A percentile compares a stretch with the other conserved stretches of the same genome.
Evolutionary conservation across 2,888 invertebrate genomes (phyloP).

Genomic region (Stenodera caucasica): DNA sequence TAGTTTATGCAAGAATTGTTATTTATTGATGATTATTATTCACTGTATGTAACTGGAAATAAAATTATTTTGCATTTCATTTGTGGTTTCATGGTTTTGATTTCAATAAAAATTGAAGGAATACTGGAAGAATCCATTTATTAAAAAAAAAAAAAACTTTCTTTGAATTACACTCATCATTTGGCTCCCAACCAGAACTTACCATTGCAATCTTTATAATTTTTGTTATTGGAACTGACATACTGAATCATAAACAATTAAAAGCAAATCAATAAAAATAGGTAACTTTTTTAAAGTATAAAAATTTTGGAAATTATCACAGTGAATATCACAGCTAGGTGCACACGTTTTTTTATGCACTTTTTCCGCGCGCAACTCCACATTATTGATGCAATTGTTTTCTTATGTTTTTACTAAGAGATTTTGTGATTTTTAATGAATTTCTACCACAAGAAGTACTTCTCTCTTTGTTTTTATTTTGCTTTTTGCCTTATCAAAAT

Average conservation of each 20-base stretch:
- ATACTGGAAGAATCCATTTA: neutral
- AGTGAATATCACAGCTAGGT: neutral
- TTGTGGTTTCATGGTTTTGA: neutral
- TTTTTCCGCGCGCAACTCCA: neutral
- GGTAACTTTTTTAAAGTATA: too few species aligned
- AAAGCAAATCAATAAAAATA: neutral
- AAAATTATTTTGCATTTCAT: slow-evolving; percentile 4
- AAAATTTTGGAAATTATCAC: neutral
- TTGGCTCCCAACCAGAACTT: neutral
- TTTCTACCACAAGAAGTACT: neutral
- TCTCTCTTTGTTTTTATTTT: neutral
- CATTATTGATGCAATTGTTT: neutral
- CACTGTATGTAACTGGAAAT: slow-evolving; percentile 1
- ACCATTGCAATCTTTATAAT: neutral
- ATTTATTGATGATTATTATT: slow-evolving; percentile 1
- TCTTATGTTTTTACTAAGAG: neutral
- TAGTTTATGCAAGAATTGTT: slow-evolving; percentile 6
- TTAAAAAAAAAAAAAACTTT: neutral
- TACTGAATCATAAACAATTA: too few species aligned
- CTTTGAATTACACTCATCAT: neutral
- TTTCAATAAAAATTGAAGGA: slow-evolving; percentile 5
- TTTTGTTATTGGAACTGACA: too few species aligned
- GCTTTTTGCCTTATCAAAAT: too few species aligned
- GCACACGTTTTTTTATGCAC: neutral
- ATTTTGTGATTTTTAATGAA: neutral